A percentile compares a stretch with the other conserved stretches of the same genome.
phyloP scores from a whole-genome alignment of 2,888 invertebrate genomes.

The Thecophora atra region DNA sequence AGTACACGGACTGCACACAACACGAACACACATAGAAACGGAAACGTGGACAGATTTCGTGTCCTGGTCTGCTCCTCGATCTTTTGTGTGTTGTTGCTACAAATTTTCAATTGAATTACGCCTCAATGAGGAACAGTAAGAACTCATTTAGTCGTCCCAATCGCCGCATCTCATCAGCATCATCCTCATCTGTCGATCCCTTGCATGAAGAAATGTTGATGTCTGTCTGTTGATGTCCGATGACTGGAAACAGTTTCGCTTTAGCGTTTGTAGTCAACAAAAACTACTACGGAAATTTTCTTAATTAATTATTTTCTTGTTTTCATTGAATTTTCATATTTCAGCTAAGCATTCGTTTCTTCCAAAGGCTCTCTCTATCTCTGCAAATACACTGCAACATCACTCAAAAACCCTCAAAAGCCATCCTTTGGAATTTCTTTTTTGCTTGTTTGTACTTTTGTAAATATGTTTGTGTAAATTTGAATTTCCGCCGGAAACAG shows the following conservation, averaged over 20 bases:
- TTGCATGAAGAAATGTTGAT: no score
- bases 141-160: conserved; percentile 57
- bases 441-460: not conserved
- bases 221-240: conserved; percentile 27
- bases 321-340: conserved; percentile 39
- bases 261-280: not conserved
- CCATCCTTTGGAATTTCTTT: not conserved
- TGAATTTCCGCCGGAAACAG: conserved; percentile 51
- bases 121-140: conserved; percentile 51
- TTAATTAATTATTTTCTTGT: conserved; percentile 47
- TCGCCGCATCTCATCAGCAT: conserved; percentile 29
- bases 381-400: no score
- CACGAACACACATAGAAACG: not conserved
- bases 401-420: not conserved
- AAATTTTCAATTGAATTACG: conserved; percentile 56
- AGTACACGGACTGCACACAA: not conserved
- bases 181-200: not conserved
- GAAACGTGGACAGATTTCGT: not conserved
- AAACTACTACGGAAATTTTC: conserved; percentile 41
- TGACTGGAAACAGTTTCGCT: conserved; percentile 13
- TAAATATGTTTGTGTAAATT: conserved; percentile 43
- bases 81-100: not conserved
- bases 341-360: conserved; percentile 20
- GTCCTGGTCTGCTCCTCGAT: not conserved
- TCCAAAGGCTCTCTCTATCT: no score